Percentiles rank a stretch among this genome's conserved stretches.
phyloP scores from a whole-genome alignment of 92 coral and sea anemone species.

The Isaurus tuberculatus region DNA sequence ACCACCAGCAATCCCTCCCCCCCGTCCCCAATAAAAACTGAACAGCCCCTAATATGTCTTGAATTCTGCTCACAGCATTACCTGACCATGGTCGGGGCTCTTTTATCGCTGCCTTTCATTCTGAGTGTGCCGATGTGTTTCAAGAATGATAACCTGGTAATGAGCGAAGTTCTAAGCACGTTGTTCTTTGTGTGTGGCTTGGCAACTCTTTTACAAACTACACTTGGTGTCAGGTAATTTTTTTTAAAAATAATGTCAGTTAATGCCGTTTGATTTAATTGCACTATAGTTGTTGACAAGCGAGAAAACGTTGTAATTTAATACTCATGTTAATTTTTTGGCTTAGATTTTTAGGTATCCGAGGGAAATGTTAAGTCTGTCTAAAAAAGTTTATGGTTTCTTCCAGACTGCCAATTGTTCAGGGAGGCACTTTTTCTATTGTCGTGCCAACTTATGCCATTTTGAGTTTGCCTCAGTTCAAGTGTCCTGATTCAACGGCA shows the following conservation, averaged over 20 bases:
- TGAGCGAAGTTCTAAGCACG: conserved; percentile 35
- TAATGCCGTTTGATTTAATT: no score
- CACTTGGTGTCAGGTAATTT: neutral
- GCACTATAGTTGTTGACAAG: no score
- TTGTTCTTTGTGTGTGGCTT: conserved; percentile 28
- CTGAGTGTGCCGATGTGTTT: conserved; percentile 32
- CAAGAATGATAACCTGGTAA: conserved; percentile 13
- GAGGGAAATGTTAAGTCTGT: neutral
- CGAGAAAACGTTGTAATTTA: no score
- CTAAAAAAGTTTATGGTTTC: neutral
- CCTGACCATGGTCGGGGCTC: conserved; percentile 17
- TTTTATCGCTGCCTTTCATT: conserved; percentile 5
- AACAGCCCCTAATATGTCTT: no score
- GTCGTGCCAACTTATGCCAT: conserved; percentile 65
- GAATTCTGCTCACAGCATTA: neutral
- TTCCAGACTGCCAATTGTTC: conserved; percentile 58
- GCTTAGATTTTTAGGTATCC: no score
- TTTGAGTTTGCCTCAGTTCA: conserved; percentile 49
- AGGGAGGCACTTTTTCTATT: conserved; percentile 60
- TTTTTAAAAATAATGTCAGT: no score
- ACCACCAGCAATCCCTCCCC: no score
- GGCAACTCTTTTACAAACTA: conserved; percentile 18
- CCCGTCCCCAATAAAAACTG: no score
- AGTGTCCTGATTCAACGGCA: conserved; percentile 40
- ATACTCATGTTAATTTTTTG: no score